These are phyloP conservation scores for Glossosoma conforme DNA, from an alignment of 1,140 invertebrate species.

Conservation along the genomic window DNA sequence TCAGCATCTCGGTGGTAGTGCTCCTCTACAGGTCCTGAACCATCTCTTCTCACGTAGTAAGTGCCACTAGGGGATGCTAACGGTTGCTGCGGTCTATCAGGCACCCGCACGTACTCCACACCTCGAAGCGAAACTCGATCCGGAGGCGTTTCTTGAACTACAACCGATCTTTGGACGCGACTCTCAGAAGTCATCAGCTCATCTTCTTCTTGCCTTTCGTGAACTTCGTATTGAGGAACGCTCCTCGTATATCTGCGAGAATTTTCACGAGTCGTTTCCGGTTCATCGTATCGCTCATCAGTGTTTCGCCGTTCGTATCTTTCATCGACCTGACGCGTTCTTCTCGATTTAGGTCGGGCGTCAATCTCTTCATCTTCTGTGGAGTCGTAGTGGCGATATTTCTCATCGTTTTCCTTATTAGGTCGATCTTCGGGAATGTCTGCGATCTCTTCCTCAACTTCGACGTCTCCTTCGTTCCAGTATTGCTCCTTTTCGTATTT, in stretches of 20 bases:
- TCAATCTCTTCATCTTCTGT: constrained; percentile 4
- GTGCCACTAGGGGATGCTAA: neutral
- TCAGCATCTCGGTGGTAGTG: constrained; percentile 43
- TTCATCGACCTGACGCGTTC: constrained; percentile 3
- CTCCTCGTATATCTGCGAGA: constrained; percentile 37
- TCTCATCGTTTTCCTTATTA: constrained; percentile 28
- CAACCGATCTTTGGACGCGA: constrained; percentile 43
- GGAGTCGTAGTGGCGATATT: constrained; percentile 1
- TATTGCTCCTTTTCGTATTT: constrained; percentile 43
- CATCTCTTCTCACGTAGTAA: constrained; percentile 28
- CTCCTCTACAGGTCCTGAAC: constrained; percentile 43
- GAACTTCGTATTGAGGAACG: constrained; percentile 48
- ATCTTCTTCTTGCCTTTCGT: constrained; percentile 44
- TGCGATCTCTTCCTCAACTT: constrained; percentile 34
- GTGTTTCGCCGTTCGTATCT: constrained; percentile 32
- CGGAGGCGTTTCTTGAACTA: constrained; percentile 11
- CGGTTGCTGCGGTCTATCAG: neutral
- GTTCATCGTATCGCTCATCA: constrained; percentile 36
- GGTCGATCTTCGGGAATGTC: constrained; percentile 33
- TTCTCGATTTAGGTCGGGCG: constrained; percentile 29
- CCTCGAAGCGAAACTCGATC: constrained; percentile 15
- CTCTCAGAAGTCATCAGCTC: constrained; percentile 37
- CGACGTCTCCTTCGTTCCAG: constrained; percentile 38
- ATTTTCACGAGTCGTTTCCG: constrained; percentile 31
- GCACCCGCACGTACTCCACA: constrained; percentile 16